phyloP scores from a whole-genome alignment of 1,140 invertebrate genomes.

The silkworm (Bombyx mori) region ASM3026992v2 NC_085117.1:369501-370000 shows the following conservation, averaged over 20 bases:
- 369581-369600: slow-evolving; percentile 20
- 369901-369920: slow-evolving; percentile 10
- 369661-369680: slow-evolving; percentile 17
- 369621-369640: too few species aligned
- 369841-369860: slow-evolving; percentile 4
- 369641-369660: background rate
- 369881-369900: background rate
- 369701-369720: slow-evolving; percentile 20
- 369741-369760: too few species aligned
- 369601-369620: background rate
- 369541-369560: slow-evolving; percentile 28
- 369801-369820: slow-evolving; percentile 24
- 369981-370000: too few species aligned
- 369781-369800: slow-evolving; percentile 14
- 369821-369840: slow-evolving; percentile 25
- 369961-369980: slow-evolving; percentile 11
- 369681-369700: slow-evolving; percentile 32
- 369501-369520: background rate
- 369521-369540: background rate
- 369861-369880: slow-evolving; percentile 6
- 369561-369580: slow-evolving; percentile 28
- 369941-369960: slow-evolving; percentile 20
- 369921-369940: slow-evolving; percentile 32
- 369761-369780: background rate
- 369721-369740: slow-evolving; percentile 1